These are phyloP conservation scores for Halichoeres trimaculatus DNA, from an alignment of 2,113 vertebrate species.

Conservation along the genomic window DNA sequence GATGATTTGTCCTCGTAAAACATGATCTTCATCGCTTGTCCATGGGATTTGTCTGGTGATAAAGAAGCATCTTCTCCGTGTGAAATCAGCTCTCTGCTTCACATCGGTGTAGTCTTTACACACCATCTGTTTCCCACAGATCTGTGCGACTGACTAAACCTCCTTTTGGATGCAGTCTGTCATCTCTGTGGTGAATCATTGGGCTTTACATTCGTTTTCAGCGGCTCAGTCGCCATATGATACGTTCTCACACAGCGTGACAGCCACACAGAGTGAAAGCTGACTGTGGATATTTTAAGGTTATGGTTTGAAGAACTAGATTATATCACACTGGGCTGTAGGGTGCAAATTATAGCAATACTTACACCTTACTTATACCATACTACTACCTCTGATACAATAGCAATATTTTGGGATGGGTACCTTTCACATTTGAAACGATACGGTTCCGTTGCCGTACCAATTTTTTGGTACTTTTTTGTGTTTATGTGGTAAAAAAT, in stretches of 20 bases:
- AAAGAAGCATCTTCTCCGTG: conserved; percentile 9
- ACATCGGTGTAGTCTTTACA: conserved; percentile 19
- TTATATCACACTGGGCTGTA: too few species aligned
- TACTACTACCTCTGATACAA: too few species aligned
- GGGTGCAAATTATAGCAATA: too few species aligned
- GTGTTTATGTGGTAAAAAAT: too few species aligned
- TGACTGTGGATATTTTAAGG: background rate
- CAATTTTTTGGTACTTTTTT: too few species aligned
- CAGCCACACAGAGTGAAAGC: conserved; percentile 5
- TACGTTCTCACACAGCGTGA: conserved; percentile 17
- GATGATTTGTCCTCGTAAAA: background rate
- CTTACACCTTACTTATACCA: too few species aligned
- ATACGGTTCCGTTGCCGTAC: too few species aligned
- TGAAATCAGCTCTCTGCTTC: conserved; percentile 9
- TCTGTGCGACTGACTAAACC: conserved; percentile 14
- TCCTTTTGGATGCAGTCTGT: conserved; percentile 13
- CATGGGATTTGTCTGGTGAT: background rate
- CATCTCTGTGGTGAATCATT: conserved; percentile 34
- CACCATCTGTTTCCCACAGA: conserved; percentile 41
- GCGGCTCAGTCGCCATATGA: conserved; percentile 47
- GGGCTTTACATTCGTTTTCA: conserved; percentile 46
- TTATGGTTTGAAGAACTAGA: background rate
- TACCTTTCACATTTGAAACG: too few species aligned
- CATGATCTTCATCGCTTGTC: background rate
- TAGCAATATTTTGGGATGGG: too few species aligned